Conservation (phyloP, 2,113 vertebrate genomes). For the Gallinago paraguaiae region DNA sequence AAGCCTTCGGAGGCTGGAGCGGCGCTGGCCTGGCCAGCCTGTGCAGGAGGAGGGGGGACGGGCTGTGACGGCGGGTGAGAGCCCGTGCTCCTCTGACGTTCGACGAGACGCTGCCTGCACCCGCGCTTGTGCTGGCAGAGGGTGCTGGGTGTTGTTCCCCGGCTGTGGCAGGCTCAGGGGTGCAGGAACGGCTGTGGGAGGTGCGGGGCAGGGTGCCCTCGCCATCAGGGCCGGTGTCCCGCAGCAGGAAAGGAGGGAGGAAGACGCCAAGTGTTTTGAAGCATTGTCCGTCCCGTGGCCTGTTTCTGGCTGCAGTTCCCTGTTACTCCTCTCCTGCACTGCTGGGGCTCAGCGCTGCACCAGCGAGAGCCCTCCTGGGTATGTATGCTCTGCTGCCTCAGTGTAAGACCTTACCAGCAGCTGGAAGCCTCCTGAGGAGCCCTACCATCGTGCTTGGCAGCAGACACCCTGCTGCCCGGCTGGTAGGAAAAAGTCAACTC, state of each 20-base stretch:
- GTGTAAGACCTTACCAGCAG: neutral
- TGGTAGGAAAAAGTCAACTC: neutral
- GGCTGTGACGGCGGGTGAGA: rapidly evolving
- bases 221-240: neutral
- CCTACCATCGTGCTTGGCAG: neutral
- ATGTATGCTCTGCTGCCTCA: neutral
- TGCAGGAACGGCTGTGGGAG: neutral
- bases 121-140: rapidly evolving
- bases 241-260: neutral
- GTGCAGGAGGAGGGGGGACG: neutral
- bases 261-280: neutral
- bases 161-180: neutral
- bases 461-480: neutral
- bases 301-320: neutral
- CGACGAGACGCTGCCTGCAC: rapidly evolving
- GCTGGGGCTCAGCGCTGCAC: neutral
- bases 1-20: neutral
- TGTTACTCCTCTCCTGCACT: neutral
- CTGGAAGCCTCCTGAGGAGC: neutral
- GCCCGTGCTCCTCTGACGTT: neutral
- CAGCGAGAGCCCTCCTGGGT: neutral
- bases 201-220: neutral
- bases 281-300: neutral
- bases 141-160: neutral
- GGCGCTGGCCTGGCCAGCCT: neutral